Conservation (phyloP, 2,888 invertebrate species). For the Pseudococcus jackbeardsleyi region DNA sequence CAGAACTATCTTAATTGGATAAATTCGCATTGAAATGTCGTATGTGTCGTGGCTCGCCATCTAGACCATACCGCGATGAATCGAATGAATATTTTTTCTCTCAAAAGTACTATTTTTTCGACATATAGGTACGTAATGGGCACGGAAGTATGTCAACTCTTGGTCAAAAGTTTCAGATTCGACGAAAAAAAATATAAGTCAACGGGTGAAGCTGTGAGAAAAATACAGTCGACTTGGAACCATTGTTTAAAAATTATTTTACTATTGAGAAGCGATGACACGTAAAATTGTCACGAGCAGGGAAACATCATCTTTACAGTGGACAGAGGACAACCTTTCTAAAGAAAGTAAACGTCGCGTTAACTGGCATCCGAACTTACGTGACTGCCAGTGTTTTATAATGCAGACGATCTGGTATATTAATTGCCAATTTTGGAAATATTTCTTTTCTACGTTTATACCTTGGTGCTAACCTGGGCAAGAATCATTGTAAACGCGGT, state of each 20-base stretch:
- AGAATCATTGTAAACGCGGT: background rate
- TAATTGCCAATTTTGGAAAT: slow-evolving; percentile 27
- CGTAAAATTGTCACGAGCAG: background rate
- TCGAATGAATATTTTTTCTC: background rate
- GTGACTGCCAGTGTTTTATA: background rate
- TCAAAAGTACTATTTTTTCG: background rate
- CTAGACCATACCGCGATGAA: background rate
- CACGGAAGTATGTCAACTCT: background rate
- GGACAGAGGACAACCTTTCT: background rate
- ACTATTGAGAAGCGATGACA: background rate
- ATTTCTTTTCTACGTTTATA: background rate
- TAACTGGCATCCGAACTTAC: background rate
- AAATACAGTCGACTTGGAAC: background rate
- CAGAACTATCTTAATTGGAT: background rate
- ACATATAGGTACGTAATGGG: background rate
- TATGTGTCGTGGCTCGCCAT: background rate
- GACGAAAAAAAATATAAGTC: background rate
- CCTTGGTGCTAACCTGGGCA: background rate
- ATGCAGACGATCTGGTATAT: background rate
- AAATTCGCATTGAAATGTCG: background rate
- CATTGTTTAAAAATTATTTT: background rate
- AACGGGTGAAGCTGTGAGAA: background rate
- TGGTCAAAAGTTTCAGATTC: background rate
- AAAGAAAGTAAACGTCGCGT: slow-evolving; percentile 10
- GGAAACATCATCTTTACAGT: background rate